phyloP scores from a whole-genome alignment of 1,140 invertebrate genomes.

The Leptonema lineaticorne region DNA sequence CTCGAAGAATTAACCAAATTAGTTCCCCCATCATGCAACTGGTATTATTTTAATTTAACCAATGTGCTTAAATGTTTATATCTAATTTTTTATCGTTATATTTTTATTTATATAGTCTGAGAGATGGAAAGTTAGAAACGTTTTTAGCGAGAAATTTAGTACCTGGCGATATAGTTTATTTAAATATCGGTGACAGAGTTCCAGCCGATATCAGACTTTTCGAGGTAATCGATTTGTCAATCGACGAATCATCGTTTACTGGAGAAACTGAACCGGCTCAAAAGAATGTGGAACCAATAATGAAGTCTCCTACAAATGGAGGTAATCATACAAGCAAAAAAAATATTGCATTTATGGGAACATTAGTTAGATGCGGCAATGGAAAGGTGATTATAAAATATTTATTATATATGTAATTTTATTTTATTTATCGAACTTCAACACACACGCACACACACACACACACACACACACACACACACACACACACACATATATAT shows the following conservation, averaged over 20 bases:
- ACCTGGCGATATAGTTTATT: slow-evolving; percentile 94
- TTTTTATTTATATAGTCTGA: slow-evolving; percentile 60
- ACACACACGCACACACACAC: too few species aligned
- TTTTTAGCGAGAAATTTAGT: slow-evolving; percentile 95
- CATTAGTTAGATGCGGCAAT: slow-evolving; percentile 93
- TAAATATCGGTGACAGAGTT: slow-evolving; percentile 93
- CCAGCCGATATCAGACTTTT: slow-evolving; percentile 94
- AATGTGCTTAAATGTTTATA: slow-evolving; percentile 42
- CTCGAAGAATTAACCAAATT: slow-evolving; percentile 97
- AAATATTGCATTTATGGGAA: slow-evolving; percentile 99
- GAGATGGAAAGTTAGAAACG: slow-evolving; percentile 84
- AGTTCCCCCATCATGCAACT: slow-evolving; percentile 88
- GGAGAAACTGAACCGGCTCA: slow-evolving; percentile 87
- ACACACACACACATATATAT: slow-evolving; percentile 3
- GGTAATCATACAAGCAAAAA: slow-evolving; percentile 63
- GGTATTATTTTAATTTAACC: slow-evolving; percentile 53
- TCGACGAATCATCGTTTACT: slow-evolving; percentile 99
- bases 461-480: background rate
- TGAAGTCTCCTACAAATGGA: slow-evolving; percentile 63
- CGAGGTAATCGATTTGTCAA: slow-evolving; percentile 85
- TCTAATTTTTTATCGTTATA: background rate
- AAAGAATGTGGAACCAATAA: slow-evolving; percentile 61
- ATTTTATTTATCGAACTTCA: background rate
- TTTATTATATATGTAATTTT: slow-evolving; percentile 24
- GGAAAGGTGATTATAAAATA: slow-evolving; percentile 75